Conservation (phyloP, 2,888 invertebrate genomes). For the Xestia xanthographa region DNA sequence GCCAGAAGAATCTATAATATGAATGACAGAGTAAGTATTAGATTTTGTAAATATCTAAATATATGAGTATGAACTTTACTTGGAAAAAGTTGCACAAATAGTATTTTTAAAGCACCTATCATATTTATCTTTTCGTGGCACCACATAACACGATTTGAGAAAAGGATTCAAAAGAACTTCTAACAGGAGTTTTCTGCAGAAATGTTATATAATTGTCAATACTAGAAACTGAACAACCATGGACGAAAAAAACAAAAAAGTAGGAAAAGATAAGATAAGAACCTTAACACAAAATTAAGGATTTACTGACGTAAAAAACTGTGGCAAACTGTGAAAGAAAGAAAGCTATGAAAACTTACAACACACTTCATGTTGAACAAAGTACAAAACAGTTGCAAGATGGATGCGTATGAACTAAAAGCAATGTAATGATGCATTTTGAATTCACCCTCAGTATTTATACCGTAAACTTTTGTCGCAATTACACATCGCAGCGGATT, state of each 20-base stretch:
- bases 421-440: conserved; percentile 86
- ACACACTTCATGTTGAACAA: conserved; percentile 83
- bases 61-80: not conserved
- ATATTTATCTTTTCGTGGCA: not conserved
- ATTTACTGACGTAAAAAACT: not conserved
- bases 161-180: not conserved
- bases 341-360: conserved; percentile 78
- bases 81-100: not conserved
- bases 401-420: conserved; percentile 74
- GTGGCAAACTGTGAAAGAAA: conserved; percentile 1
- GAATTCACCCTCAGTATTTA: conserved; percentile 87
- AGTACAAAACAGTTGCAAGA: conserved; percentile 70
- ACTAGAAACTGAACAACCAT: not conserved
- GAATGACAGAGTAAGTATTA: not conserved
- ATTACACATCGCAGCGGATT: conserved; percentile 83
- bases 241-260: not conserved
- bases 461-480: conserved; percentile 84
- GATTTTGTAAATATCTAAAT: not conserved
- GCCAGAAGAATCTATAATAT: conserved; percentile 67
- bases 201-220: not conserved
- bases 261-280: not conserved
- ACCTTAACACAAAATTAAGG: not conserved
- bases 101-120: not conserved
- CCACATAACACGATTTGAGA: not conserved
- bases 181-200: not conserved